Evolutionary conservation across 1,140 invertebrate species (phyloP).

Genomic region (Drosophila aff.): DNA sequence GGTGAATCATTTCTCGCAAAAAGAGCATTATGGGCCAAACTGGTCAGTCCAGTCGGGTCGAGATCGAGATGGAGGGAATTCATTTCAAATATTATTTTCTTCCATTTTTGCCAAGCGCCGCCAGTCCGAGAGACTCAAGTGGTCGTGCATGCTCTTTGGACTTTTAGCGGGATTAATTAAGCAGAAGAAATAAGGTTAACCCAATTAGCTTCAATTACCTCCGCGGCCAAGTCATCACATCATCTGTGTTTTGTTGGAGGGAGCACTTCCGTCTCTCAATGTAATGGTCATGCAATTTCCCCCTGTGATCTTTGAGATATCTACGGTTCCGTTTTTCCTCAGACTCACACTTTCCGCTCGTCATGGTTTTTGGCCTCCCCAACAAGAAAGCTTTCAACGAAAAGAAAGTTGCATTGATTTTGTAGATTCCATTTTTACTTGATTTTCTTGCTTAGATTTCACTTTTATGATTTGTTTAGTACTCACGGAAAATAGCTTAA

Average conservation of each 20-base stretch:
- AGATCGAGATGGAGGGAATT: conserved; percentile 19
- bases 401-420: conserved; percentile 63
- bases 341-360: conserved; percentile 13
- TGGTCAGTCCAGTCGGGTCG: conserved; percentile 53
- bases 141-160: conserved; percentile 22
- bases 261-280: conserved; percentile 31
- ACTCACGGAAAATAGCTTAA: conserved; percentile 21
- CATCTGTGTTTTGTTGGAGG: conserved; percentile 14
- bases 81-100: conserved; percentile 27
- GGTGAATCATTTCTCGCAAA: conserved; percentile 47
- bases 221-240: conserved; percentile 22
- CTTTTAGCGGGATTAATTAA: conserved; percentile 62
- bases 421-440: conserved; percentile 27
- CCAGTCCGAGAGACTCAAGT: conserved; percentile 24
- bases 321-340: conserved; percentile 19
- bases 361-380: conserved; percentile 36
- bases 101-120: conserved; percentile 23
- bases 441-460: conserved; percentile 44
- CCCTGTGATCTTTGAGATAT: conserved; percentile 19
- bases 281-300: conserved; percentile 52
- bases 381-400: conserved; percentile 32
- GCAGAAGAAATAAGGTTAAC: conserved; percentile 61
- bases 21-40: conserved; percentile 19
- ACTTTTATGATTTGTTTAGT: conserved; percentile 43
- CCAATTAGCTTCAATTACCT: conserved; percentile 78